phyloP scores from a whole-genome alignment of 2,797 vertebrate species.

The Carduelis carduelis region DNA sequence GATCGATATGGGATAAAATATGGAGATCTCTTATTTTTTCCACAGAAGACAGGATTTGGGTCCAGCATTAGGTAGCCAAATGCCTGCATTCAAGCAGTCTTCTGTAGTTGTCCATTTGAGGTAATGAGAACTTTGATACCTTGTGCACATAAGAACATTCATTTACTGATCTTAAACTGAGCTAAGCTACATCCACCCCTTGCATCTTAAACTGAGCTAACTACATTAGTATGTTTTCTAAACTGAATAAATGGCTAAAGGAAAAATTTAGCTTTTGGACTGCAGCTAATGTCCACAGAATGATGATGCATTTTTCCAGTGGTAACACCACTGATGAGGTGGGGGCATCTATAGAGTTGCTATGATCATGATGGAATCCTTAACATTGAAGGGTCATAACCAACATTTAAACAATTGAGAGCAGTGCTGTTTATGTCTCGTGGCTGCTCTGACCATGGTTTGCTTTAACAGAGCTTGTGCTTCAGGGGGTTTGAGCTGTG shows the following conservation, averaged over 20 bases:
- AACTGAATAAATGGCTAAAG: neutral
- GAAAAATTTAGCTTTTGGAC: neutral
- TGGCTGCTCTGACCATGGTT: neutral
- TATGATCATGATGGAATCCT: neutral
- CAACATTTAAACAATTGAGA: neutral
- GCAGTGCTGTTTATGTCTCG: neutral
- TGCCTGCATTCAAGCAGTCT: neutral
- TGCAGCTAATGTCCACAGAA: neutral
- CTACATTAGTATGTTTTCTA: neutral
- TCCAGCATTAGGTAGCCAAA: neutral
- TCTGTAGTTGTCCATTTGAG: neutral
- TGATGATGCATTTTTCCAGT: fast-evolving
- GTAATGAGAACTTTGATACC: neutral
- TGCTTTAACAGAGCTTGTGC: neutral
- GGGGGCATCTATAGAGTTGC: fast-evolving
- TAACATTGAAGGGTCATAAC: neutral
- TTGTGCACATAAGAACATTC: neutral
- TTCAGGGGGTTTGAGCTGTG: neutral
- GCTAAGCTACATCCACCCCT: neutral
- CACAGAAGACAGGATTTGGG: neutral
- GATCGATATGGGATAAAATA: neutral
- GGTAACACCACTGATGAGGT: neutral
- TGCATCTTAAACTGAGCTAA: neutral
- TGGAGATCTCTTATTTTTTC: neutral
- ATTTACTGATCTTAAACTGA: neutral